Conservation (phyloP, 2,113 vertebrate species). For the Acanthisitta chloris region DNA sequence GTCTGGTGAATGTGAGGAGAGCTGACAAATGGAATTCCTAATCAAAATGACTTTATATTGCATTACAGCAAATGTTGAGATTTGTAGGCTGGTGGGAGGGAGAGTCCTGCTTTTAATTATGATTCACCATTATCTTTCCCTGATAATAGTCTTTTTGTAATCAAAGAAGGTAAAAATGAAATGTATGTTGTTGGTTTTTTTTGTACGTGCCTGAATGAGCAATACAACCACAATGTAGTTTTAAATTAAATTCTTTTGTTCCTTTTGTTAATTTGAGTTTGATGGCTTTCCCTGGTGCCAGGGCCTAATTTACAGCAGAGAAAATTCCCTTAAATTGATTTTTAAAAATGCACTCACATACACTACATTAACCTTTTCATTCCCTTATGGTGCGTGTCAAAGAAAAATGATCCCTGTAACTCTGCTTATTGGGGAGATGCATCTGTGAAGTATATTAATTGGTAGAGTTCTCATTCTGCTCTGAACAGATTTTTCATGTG, state of each 20-base stretch:
- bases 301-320: slow-evolving; percentile 32
- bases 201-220: neutral
- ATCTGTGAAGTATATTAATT: neutral
- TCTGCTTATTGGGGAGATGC: neutral
- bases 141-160: slow-evolving; percentile 40
- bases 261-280: slow-evolving; percentile 51
- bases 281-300: slow-evolving; percentile 27
- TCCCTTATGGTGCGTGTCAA: neutral
- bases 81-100: neutral
- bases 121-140: neutral
- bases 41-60: neutral
- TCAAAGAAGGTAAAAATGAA: slow-evolving; percentile 32
- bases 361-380: slow-evolving; percentile 21
- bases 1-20: neutral
- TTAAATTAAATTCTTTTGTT: slow-evolving; percentile 52
- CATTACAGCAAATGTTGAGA: neutral
- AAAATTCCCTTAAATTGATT: slow-evolving; percentile 45
- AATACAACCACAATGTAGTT: slow-evolving; percentile 12
- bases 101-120: slow-evolving; percentile 32
- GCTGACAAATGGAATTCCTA: neutral
- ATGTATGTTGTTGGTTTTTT: neutral
- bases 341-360: slow-evolving; percentile 20
- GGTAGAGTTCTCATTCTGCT: neutral
- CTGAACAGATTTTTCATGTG: neutral
- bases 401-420: slow-evolving; percentile 18